Evolutionary conservation across 1,140 invertebrate species (phyloP), one percentile per base, ranked within the genome.

Genomic region (Contarinia nasturtii): DNA sequence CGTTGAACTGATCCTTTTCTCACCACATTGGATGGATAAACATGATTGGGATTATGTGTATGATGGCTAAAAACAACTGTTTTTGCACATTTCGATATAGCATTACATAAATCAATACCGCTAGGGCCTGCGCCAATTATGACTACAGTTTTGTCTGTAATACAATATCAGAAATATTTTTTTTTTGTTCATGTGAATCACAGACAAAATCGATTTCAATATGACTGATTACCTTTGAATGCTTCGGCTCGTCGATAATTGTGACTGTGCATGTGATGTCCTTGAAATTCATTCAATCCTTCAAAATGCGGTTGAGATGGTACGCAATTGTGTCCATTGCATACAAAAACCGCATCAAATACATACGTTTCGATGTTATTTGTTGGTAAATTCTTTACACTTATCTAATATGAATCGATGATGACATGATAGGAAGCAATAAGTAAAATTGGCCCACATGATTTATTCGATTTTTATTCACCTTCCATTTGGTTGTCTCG

Each of bases 51-150:
- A 10, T 72, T 58, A n/a, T n/a, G n/a, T n/a, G n/a, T n/a, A 51
- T 82, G 80, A 57, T 82, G 79, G 56, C 78, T 80, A 20, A 84
- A 62, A 44, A 71, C 62, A n/a, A 85, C 81, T 50, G 72, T 63
- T 51, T 70, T 58, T 0, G 82, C 78, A n/a, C 72, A 70, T 44
- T 60, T 59, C 10, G 81, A 75, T 53, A 91, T 73, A 53, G 89
- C 86, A 41, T 87, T 57, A 0, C 81, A 74, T 40, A 92, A 76
- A 62, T 92, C 88, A 70, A 81, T 74, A 10, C 86, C 89, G 14
- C 87, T 92, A 10, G 86, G 79, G 14, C 86, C 86, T 40, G 82
- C 85, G 5, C 91, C 91, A 27, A 94, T 62, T 21, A 92, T 76
- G 1, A 85, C 64, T 0, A 93, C 84, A 4, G 54, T 42, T 54